phyloP scores from a whole-genome alignment of 2,797 vertebrate genomes.

The Sebastes diploproa region DNA sequence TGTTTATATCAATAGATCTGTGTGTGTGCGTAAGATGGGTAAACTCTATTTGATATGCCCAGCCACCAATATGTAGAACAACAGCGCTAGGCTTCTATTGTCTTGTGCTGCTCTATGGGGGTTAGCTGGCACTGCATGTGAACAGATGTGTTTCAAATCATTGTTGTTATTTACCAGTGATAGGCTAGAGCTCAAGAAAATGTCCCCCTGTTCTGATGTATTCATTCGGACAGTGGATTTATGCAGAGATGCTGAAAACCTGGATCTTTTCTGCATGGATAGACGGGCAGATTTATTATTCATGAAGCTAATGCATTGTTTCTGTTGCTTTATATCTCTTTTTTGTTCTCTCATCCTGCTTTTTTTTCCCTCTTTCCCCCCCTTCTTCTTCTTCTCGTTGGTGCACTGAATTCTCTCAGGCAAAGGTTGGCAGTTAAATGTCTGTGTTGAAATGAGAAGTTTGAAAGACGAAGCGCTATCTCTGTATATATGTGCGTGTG shows the following conservation, averaged over 20 bases:
- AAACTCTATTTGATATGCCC: constrained; percentile 73
- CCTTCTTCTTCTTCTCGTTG: constrained; percentile 17
- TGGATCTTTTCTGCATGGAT: constrained; percentile 69
- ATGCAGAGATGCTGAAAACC: constrained; percentile 74
- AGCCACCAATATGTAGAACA: constrained; percentile 65
- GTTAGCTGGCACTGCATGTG: constrained; percentile 59
- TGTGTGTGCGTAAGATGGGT: constrained; percentile 23
- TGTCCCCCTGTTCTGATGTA: constrained; percentile 73
- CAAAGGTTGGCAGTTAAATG: constrained; percentile 85
- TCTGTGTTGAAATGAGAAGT: constrained; percentile 86
- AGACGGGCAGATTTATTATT: constrained; percentile 81
- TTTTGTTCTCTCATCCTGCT: constrained; percentile 59
- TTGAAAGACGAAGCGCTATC: constrained; percentile 83
- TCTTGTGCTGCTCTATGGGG: constrained; percentile 69
- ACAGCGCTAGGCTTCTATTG: constrained; percentile 71
- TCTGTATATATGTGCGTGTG: constrained; percentile 56
- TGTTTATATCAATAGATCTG: constrained; percentile 61
- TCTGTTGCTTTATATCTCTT: constrained; percentile 83
- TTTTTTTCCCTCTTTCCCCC: not conserved
- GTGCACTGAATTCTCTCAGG: constrained; percentile 73
- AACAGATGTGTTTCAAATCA: constrained; percentile 74
- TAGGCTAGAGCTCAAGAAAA: constrained; percentile 66
- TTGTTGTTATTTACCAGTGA: constrained; percentile 75
- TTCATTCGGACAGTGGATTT: constrained; percentile 80
- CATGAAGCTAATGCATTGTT: constrained; percentile 87